These are phyloP conservation scores for Aphodius granarius DNA, from an alignment of 2,888 invertebrate species.

Conservation along the genomic window DNA sequence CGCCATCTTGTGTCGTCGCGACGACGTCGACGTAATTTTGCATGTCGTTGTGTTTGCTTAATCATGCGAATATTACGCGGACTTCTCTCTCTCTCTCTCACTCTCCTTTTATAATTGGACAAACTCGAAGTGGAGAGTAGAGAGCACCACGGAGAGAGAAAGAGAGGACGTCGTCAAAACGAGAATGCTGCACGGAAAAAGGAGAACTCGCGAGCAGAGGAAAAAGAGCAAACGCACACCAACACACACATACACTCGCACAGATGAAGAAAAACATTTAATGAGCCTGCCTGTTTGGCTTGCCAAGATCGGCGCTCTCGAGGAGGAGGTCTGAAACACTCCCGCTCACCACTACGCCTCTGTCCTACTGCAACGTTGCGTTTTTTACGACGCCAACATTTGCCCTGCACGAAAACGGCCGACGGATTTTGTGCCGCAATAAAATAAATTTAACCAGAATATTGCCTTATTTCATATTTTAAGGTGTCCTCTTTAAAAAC, in stretches of 20 bases:
- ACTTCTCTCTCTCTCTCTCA: slow-evolving; percentile 31
- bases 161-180: background rate
- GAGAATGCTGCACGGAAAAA: background rate
- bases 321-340: background rate
- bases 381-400: background rate
- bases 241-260: background rate
- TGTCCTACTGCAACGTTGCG: background rate
- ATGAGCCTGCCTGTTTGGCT: slow-evolving; percentile 31
- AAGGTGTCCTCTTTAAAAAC: too few relatives aligned
- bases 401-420: background rate
- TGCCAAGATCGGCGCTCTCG: background rate
- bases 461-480: too few relatives aligned
- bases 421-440: background rate
- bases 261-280: slow-evolving; percentile 31
- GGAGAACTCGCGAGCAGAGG: background rate
- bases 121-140: slow-evolving; percentile 34
- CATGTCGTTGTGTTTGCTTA: slow-evolving; percentile 52
- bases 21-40: slow-evolving; percentile 47
- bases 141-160: slow-evolving; percentile 23
- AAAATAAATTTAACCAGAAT: background rate
- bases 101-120: slow-evolving; percentile 48
- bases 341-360: background rate
- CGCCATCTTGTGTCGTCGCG: slow-evolving; percentile 13
- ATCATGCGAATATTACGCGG: slow-evolving; percentile 46
- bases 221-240: slow-evolving; percentile 8